phyloP scores from a whole-genome alignment of 2,797 vertebrate genomes.

The Okamejei kenojei region DNA sequence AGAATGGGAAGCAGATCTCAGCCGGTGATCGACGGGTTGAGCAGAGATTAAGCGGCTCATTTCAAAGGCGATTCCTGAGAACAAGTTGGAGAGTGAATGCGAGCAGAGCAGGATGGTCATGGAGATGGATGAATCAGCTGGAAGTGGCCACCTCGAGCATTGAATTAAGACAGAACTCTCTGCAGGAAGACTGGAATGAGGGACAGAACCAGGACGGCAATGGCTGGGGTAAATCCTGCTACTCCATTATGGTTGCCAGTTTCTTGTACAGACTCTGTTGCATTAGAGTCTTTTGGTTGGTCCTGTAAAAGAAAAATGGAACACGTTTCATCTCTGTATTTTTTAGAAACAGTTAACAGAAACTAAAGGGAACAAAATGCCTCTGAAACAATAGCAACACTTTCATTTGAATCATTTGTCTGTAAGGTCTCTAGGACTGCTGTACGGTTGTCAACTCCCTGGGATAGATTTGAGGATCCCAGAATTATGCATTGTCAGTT shows the following conservation, averaged over 20 bases:
- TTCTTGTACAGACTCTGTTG: rapidly evolving
- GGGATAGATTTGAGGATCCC: background rate
- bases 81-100: background rate
- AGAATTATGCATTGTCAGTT: background rate
- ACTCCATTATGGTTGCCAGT: rapidly evolving
- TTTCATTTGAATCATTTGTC: background rate
- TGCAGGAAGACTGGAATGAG: background rate
- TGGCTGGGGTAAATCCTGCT: background rate
- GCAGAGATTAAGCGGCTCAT: background rate
- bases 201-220: background rate
- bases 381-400: background rate
- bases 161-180: background rate
- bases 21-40: background rate
- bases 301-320: background rate
- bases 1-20: background rate
- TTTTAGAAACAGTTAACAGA: background rate
- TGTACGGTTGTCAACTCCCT: background rate
- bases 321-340: background rate
- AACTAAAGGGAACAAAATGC: background rate
- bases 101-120: background rate
- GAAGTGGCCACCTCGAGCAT: background rate
- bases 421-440: background rate
- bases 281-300: too few relatives aligned
- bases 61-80: background rate
- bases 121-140: background rate